These are phyloP conservation scores for Mactra quadrangularis DNA, from an alignment of 1,140 invertebrate species.

Conservation along the genomic window DNA sequence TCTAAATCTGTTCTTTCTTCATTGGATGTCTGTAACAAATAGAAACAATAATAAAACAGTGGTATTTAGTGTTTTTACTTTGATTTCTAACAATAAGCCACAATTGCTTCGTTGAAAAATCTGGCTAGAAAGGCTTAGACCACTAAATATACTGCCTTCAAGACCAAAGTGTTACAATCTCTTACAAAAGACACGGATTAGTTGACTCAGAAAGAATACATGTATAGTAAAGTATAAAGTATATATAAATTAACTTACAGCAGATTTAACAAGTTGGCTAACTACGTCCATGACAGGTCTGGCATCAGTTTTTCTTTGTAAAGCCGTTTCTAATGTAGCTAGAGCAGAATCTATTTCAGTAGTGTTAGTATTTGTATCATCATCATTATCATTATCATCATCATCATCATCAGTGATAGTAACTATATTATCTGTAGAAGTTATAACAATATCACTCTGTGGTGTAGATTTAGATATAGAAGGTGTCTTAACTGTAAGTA, in stretches of 20 bases:
- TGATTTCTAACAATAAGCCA: neutral
- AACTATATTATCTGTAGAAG: neutral
- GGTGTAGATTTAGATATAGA: no score
- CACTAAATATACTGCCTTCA: no score
- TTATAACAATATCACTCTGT: neutral
- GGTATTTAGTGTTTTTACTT: neutral
- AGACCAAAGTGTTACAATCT: no score
- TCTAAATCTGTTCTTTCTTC: constrained; percentile 18
- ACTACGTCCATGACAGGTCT: constrained; percentile 31
- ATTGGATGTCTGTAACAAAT: neutral
- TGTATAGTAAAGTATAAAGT: no score
- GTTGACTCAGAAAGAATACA: no score
- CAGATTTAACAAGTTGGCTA: constrained; percentile 27
- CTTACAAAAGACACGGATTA: no score
- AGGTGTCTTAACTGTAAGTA: no score
- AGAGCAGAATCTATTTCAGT: constrained; percentile 3
- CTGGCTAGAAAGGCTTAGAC: neutral
- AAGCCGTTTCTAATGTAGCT: neutral
- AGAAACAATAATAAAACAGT: neutral
- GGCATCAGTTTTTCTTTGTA: constrained; percentile 18
- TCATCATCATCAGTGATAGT: neutral
- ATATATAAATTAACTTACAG: no score
- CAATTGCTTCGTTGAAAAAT: no score
- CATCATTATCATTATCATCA: neutral
- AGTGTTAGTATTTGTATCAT: constrained; percentile 9